Conservation (phyloP, 2,797 vertebrate genomes). For the Pseudochromis fuscus region DNA sequence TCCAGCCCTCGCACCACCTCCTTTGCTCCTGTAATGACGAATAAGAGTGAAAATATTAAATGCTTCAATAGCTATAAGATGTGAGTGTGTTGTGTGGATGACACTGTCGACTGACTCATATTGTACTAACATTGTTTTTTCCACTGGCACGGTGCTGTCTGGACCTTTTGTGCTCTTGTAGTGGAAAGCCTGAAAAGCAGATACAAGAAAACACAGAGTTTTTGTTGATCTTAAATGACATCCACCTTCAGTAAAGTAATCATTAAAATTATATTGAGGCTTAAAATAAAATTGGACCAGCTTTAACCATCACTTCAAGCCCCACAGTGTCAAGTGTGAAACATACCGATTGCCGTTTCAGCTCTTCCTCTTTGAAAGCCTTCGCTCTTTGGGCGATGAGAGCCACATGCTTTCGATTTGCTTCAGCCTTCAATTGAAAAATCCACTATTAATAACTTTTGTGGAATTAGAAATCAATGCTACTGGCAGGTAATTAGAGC, state of each 20-base stretch:
- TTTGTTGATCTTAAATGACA: not conserved
- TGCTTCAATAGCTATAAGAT: too few species aligned
- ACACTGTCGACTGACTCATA: too few species aligned
- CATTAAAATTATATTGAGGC: not conserved
- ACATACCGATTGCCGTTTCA: constrained; percentile 41
- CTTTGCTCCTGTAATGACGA: not conserved
- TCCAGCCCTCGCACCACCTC: not conserved
- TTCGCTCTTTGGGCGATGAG: constrained; percentile 31
- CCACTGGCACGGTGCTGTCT: too few species aligned
- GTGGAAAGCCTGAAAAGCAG: too few species aligned
- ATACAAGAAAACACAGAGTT: not conserved
- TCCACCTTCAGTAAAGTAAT: not conserved
- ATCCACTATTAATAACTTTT: not conserved
- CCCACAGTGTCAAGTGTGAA: not conserved
- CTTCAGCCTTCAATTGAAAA: constrained; percentile 46
- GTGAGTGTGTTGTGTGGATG: too few species aligned
- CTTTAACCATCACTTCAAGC: not conserved
- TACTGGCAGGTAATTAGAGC: too few species aligned
- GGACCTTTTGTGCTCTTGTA: too few species aligned
- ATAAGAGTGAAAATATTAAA: too few species aligned
- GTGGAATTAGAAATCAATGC: too few species aligned
- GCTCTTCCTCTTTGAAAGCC: constrained; percentile 11
- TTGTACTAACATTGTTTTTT: too few species aligned
- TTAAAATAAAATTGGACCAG: not conserved
- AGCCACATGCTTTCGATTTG: constrained; percentile 31